Base-by-base conservation (phyloP, 2,797 vertebrate genomes). In the Urophycis tenuis region DNA sequence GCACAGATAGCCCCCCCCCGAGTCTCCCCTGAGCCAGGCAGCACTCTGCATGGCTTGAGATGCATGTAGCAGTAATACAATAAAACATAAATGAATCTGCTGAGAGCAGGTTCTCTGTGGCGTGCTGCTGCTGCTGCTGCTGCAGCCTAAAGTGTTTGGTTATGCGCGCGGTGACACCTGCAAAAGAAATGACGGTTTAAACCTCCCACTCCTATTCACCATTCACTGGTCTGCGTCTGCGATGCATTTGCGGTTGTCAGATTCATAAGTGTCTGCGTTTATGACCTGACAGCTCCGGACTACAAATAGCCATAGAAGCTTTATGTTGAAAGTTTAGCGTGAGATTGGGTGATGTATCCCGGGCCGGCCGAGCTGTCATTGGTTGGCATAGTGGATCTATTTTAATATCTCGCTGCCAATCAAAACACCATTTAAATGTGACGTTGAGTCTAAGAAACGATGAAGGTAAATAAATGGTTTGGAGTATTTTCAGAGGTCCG, bases 1-100 rank as follows among this genome's bases (percentile, higher is more conserved):
- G 88, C 81, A 83, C 84, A 87, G 83, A 84, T 81, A 83, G 78
- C 80, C 73, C 82, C 78, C 75, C 83, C 76, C 82, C 78, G 69
- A 73, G 74, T 45, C 69, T 78, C 80, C 77, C 76, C 39, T 41
- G 39, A 15, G 39, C 39, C 39, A 12, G 80, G 69, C 30, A 60
- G 35, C 72, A 3, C 10, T 60, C 79, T 77, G 80, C 78, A 76
- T 73, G 33, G 67, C 75, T 31, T 73, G 29, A 34, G 35, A 76
- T n/a, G 67, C 74, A 76, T 79, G 79, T 45, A 78, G 78, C 41
- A 49, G 83, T 74, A 88, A 79, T 74, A 78, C 74, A 85, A 81
- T 78, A 80, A 76, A 79, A 79, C 29, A n/a, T 14, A 70, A 82
- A 87, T 89, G 72, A 39, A 78, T 78, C 80, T 60, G 75, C 81